These are phyloP conservation scores for Polyodon spathula DNA, from an alignment of 2,113 vertebrate species.

Conservation along the genomic window DNA sequence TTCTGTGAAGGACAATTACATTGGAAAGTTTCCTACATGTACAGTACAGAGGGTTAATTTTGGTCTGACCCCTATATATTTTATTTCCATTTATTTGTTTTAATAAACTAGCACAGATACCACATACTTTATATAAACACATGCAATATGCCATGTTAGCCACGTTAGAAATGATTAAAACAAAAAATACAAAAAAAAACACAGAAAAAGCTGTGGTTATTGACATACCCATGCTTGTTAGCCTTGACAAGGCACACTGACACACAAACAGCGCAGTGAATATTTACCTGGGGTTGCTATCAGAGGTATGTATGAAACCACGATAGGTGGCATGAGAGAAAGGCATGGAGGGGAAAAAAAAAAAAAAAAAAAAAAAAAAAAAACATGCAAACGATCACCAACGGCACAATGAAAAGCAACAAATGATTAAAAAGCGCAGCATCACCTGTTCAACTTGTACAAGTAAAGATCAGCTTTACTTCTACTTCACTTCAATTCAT, in stretches of 20 bases:
- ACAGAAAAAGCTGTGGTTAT: slow-evolving; percentile 26
- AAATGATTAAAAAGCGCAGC: not conserved
- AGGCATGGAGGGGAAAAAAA: slow-evolving; percentile 34
- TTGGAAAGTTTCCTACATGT: too few relatives aligned
- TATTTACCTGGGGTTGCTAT: slow-evolving; percentile 61
- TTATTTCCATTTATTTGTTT: too few relatives aligned
- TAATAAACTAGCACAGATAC: too few relatives aligned
- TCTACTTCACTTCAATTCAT: too few relatives aligned
- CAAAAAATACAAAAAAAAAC: not conserved
- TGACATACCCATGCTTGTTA: slow-evolving; percentile 17
- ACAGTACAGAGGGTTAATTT: too few relatives aligned
- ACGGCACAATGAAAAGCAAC: not conserved
- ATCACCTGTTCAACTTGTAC: not conserved
- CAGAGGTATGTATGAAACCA: slow-evolving; percentile 38
- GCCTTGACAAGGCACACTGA: slow-evolving; percentile 27
- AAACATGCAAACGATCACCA: too few relatives aligned
- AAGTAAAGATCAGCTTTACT: too few relatives aligned
- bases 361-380: slow-evolving; percentile 29
- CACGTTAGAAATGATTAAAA: too few relatives aligned
- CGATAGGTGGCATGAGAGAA: slow-evolving; percentile 39
- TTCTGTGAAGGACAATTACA: too few relatives aligned
- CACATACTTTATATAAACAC: too few relatives aligned
- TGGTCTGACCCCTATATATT: too few relatives aligned
- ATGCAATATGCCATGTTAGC: too few relatives aligned
- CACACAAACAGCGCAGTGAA: slow-evolving; percentile 27